Percentiles rank a stretch among this genome's conserved stretches.
phyloP scores from a whole-genome alignment of 2,113 vertebrate species.

The Scophthalmus maximus region DNA sequence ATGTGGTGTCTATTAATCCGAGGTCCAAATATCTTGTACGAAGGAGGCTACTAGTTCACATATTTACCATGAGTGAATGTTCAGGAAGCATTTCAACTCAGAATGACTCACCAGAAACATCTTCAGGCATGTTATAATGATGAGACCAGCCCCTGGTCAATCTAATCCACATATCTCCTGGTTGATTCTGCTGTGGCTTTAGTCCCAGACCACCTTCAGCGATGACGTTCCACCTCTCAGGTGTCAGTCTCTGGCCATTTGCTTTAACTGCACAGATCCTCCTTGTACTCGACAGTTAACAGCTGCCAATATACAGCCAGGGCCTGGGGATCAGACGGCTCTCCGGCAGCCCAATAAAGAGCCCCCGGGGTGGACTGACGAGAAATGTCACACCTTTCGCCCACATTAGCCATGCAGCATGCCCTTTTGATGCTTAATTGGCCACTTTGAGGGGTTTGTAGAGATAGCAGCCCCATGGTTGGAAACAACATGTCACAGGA shows the following conservation, averaged over 20 bases:
- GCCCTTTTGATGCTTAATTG: slow-evolving; percentile 86
- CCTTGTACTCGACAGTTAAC: slow-evolving; percentile 78
- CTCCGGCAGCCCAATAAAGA: slow-evolving; percentile 79
- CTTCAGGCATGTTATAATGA: background rate
- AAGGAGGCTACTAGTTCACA: background rate
- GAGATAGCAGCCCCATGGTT: slow-evolving; percentile 44
- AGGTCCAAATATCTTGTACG: background rate
- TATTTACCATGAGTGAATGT: no score
- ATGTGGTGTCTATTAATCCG: background rate
- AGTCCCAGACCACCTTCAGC: slow-evolving; percentile 30
- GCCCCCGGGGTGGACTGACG: slow-evolving; percentile 79
- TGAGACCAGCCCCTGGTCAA: background rate
- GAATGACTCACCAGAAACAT: background rate
- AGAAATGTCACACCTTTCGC: slow-evolving; percentile 87
- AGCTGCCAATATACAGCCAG: slow-evolving; percentile 87
- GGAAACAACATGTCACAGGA: slow-evolving; percentile 29
- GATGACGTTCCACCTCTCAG: slow-evolving; percentile 46
- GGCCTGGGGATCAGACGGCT: slow-evolving; percentile 82
- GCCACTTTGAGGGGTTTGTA: slow-evolving; percentile 77
- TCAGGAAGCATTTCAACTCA: no score
- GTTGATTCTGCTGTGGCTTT: background rate
- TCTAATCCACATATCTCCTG: background rate
- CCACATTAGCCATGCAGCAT: slow-evolving; percentile 83
- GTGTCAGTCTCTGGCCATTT: slow-evolving; percentile 82
- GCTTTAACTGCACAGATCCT: slow-evolving; percentile 75